Percentiles rank a stretch among this genome's conserved stretches.
These are phyloP conservation scores for Tachysurus vachellii DNA, from an alignment of 2,113 vertebrate genomes.

Conservation along the genomic window DNA sequence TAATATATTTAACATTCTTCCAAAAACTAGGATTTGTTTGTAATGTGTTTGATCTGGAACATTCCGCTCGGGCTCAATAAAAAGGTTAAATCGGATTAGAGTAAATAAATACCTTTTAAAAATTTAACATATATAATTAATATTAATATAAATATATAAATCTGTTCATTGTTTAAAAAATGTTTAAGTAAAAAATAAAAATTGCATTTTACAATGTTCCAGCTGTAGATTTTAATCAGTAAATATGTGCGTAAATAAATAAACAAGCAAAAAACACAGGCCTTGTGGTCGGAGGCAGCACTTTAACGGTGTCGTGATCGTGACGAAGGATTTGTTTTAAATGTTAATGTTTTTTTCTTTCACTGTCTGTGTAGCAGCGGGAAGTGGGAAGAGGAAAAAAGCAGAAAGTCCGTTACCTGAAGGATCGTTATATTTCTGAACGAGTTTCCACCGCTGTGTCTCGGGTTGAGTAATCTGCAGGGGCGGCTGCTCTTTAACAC, in stretches of 20 bases:
- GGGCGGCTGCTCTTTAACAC: neutral
- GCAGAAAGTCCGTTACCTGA: neutral
- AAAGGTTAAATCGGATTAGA: no score
- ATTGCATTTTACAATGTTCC: neutral
- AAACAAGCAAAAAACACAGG: neutral
- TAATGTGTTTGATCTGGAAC: no score
- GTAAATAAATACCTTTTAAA: neutral
- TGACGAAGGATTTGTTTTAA: neutral
- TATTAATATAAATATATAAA: neutral
- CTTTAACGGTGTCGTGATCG: neutral
- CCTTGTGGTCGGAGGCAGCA: neutral
- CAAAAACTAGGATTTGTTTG: no score
- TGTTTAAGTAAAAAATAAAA: neutral
- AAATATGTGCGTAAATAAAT: neutral
- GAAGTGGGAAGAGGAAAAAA: neutral
- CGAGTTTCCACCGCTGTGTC: neutral
- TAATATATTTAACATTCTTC: no score
- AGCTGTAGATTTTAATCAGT: neutral
- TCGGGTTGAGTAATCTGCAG: slow-evolving; percentile 5
- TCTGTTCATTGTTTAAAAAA: neutral
- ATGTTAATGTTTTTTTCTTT: neutral
- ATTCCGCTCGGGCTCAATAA: no score
- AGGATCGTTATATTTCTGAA: neutral
- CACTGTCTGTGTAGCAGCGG: neutral
- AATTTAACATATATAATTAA: neutral